Conservation (phyloP, 2,797 vertebrate species). For the Sus cebifrons region DNA sequence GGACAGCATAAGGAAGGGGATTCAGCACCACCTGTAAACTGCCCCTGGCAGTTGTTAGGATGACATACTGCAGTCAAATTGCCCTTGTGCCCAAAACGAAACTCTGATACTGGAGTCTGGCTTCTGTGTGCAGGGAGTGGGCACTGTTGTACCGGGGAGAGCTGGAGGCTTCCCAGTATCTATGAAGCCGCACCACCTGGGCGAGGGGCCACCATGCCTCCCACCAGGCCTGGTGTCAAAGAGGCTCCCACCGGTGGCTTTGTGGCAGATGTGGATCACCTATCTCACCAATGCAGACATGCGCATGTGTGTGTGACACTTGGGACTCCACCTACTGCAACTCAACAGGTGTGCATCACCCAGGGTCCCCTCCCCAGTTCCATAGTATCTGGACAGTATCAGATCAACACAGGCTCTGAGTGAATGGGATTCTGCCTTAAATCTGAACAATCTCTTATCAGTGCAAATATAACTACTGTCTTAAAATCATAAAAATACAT, state of each 20-base stretch:
- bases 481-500: slow-evolving; percentile 31
- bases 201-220: background rate
- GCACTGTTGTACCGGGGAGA: too few relatives aligned
- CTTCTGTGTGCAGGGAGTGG: background rate
- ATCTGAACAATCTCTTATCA: background rate
- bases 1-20: background rate
- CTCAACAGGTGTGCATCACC: background rate
- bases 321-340: background rate
- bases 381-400: background rate
- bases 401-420: background rate
- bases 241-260: background rate
- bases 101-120: background rate
- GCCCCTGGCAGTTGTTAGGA: background rate
- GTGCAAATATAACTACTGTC: background rate
- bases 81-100: background rate
- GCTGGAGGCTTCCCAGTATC: background rate
- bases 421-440: slow-evolving; percentile 1
- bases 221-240: background rate
- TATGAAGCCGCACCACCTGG: background rate
- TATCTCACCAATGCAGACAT: slow-evolving; percentile 46
- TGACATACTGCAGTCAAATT: background rate
- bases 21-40: background rate
- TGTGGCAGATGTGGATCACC: background rate
- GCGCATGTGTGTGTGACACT: background rate
- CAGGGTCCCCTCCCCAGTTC: background rate